These are phyloP conservation scores for Trichonephila clavipes DNA, from an alignment of 1,140 invertebrate genomes.

Conservation along the genomic window DNA sequence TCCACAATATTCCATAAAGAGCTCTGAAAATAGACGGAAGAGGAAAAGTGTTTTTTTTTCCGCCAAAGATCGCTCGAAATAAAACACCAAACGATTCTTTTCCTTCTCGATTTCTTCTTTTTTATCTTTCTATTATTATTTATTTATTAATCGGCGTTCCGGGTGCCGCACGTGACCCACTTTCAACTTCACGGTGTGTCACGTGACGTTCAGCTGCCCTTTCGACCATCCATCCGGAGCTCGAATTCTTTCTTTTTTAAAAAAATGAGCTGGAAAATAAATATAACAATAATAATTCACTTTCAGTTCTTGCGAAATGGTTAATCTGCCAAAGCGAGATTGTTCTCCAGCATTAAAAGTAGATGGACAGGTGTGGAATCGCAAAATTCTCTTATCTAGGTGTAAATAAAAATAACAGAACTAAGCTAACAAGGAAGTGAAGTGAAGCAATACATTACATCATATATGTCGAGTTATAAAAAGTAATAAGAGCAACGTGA, in stretches of 20 bases:
- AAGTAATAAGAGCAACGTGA: not conserved
- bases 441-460: not conserved
- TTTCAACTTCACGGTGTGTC: slow-evolving; percentile 30
- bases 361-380: not conserved
- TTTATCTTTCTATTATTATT: slow-evolving; percentile 49
- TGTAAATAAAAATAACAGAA: not conserved
- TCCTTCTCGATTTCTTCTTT: slow-evolving; percentile 62
- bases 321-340: not conserved
- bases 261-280: not conserved
- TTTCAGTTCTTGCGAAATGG: not conserved
- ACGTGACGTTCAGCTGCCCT: slow-evolving; percentile 65
- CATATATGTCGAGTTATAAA: not conserved
- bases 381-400: not conserved
- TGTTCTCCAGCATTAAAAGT: not conserved
- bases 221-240: slow-evolving; percentile 49
- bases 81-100: slow-evolving; percentile 49
- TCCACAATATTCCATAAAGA: slow-evolving; percentile 63
- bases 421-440: not conserved
- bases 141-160: slow-evolving; percentile 69
- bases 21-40: slow-evolving; percentile 69
- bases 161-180: slow-evolving; percentile 73
- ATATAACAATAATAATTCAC: not conserved
- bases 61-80: slow-evolving; percentile 73
- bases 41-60: slow-evolving; percentile 71
- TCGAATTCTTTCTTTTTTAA: not conserved